Evolutionary conservation across 1,140 invertebrate genomes (phyloP).

Genomic region (Pissodes strobi): DNA sequence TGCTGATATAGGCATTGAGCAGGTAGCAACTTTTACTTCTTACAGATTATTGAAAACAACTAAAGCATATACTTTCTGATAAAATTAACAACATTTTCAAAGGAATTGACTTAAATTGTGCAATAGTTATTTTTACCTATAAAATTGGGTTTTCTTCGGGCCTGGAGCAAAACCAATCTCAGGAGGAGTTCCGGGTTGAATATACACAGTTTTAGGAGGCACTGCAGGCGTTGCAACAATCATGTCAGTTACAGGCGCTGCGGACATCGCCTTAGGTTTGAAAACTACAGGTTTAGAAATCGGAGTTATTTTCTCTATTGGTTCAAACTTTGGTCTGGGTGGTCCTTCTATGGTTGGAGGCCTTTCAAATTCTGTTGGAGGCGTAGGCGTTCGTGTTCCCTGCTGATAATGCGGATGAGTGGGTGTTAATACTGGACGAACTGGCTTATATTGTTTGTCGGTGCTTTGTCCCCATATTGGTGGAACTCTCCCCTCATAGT

Average conservation of each 20-base stretch:
- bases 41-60: too few species aligned
- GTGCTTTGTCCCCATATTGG: conserved; percentile 65
- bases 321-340: conserved; percentile 62
- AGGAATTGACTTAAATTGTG: background rate
- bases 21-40: too few species aligned
- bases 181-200: conserved; percentile 65
- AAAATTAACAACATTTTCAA: background rate
- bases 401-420: conserved; percentile 56
- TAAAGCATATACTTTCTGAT: too few species aligned
- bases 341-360: conserved; percentile 57
- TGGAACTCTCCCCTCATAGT: conserved; percentile 69
- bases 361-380: conserved; percentile 63
- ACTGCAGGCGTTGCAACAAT: conserved; percentile 52
- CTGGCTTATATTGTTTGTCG: conserved; percentile 63
- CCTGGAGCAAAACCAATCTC: conserved; percentile 64
- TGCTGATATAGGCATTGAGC: too few species aligned
- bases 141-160: conserved; percentile 56
- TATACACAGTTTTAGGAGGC: conserved; percentile 50
- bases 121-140: conserved; percentile 51
- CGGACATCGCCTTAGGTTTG: conserved; percentile 58
- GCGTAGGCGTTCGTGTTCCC: conserved; percentile 57
- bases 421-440: conserved; percentile 62
- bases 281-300: conserved; percentile 54
- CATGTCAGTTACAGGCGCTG: conserved; percentile 49
- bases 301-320: conserved; percentile 59